Evolutionary conservation across 2,888 invertebrate genomes (phyloP).

Genomic region (Mycalesis mineus): DNA sequence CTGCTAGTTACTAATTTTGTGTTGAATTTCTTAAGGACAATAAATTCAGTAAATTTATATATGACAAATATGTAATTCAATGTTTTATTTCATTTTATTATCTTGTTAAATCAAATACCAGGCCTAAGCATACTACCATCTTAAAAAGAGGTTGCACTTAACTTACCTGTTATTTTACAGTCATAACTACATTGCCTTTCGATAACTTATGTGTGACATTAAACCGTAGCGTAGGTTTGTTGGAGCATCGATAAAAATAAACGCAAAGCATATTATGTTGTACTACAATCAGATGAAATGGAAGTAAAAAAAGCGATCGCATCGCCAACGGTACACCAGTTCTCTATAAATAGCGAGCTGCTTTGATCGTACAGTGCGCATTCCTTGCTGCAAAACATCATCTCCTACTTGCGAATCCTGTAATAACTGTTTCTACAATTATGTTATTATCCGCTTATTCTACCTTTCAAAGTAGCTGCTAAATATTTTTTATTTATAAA

Average conservation of each 20-base stretch:
- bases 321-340: constrained; percentile 20
- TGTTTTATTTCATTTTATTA: no score
- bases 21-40: no score
- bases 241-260: constrained; percentile 5
- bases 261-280: constrained; percentile 9
- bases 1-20: no score
- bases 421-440: constrained; percentile 6
- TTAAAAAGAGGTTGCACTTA: background rate
- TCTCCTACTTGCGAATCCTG: constrained; percentile 3
- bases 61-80: no score
- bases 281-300: constrained; percentile 10
- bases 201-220: constrained; percentile 1
- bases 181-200: constrained; percentile 4
- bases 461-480: background rate
- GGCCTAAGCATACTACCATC: no score
- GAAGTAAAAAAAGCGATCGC: constrained; percentile 10
- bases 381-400: constrained; percentile 8
- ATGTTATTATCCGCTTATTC: background rate
- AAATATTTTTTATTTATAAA: no score
- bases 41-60: no score
- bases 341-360: constrained; percentile 18
- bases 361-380: constrained; percentile 4
- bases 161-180: background rate
- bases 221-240: background rate
- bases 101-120: no score